phyloP scores from a whole-genome alignment of 2,888 invertebrate genomes.

The Hymenopus coronatus region DNA sequence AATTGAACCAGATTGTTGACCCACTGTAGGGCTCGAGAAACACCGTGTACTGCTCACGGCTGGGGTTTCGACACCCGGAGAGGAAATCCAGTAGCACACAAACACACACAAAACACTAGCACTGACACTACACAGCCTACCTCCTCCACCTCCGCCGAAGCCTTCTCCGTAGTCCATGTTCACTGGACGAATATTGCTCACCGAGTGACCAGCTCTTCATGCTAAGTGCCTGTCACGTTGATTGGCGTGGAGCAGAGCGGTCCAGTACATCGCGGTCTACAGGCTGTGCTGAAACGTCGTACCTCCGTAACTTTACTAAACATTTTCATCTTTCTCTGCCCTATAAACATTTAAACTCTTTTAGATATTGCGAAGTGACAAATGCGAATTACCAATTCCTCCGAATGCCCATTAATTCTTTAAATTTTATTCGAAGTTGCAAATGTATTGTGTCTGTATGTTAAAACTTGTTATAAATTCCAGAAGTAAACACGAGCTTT shows the following conservation, averaged over 20 bases:
- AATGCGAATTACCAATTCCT: too few relatives aligned
- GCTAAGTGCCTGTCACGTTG: slow-evolving; percentile 11
- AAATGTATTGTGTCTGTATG: too few relatives aligned
- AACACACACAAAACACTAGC: neutral
- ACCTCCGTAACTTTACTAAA: neutral
- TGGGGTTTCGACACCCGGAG: neutral
- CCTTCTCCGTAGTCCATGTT: slow-evolving; percentile 18
- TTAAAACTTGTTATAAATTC: too few relatives aligned
- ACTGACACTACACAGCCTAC: neutral
- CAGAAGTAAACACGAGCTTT: too few relatives aligned
- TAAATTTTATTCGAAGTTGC: too few relatives aligned
- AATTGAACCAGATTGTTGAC: neutral
- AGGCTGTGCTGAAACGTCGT: neutral
- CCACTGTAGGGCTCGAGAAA: neutral
- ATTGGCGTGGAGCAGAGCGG: neutral
- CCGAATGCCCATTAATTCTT: too few relatives aligned
- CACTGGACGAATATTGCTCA: slow-evolving; percentile 18
- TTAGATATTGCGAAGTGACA: neutral
- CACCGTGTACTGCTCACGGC: neutral
- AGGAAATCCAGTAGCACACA: neutral
- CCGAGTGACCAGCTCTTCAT: slow-evolving; percentile 17
- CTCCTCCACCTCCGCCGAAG: slow-evolving; percentile 3
- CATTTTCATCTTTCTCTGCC: neutral
- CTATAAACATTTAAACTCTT: too few relatives aligned
- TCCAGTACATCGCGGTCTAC: neutral